phyloP scores from a whole-genome alignment of 2,888 invertebrate species.

The Rhyacophila evoluta region DNA sequence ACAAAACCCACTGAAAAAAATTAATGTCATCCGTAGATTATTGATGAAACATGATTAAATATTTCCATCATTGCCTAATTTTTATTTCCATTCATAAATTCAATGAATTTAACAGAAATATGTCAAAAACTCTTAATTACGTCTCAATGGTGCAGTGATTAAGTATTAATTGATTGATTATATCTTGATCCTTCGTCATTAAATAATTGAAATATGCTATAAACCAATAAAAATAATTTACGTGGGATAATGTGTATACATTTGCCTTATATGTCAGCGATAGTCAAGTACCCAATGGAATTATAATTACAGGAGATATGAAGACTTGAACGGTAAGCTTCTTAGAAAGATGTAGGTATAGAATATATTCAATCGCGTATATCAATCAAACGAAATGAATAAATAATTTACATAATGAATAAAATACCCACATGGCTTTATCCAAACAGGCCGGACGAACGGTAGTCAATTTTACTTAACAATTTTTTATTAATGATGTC shows the following conservation, averaged over 20 bases:
- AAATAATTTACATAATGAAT: constrained; percentile 4
- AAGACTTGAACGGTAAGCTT: not conserved
- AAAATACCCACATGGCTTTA: not conserved
- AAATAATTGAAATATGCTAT: too few relatives aligned
- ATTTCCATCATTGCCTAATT: too few relatives aligned
- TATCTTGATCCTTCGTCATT: too few relatives aligned
- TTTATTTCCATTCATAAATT: too few relatives aligned
- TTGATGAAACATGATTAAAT: too few relatives aligned
- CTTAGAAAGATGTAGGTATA: not conserved
- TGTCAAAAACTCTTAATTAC: too few relatives aligned
- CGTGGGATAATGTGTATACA: not conserved
- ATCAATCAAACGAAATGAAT: constrained; percentile 10
- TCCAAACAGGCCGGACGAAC: not conserved
- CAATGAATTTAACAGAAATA: too few relatives aligned
- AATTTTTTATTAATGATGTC: too few relatives aligned
- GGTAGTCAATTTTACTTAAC: not conserved
- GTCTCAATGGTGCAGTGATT: too few relatives aligned
- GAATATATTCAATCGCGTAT: not conserved
- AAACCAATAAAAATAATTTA: not conserved
- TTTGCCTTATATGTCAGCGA: not conserved
- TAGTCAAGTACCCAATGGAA: constrained; percentile 1
- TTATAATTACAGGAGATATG: not conserved
- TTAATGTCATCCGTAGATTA: too few relatives aligned
- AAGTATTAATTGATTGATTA: too few relatives aligned
- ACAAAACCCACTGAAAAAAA: too few relatives aligned